Percentiles rank a stretch among this genome's conserved stretches.
Evolutionary conservation across 2,888 invertebrate species (phyloP).

Genomic region (Folsomia manolachei): DNA sequence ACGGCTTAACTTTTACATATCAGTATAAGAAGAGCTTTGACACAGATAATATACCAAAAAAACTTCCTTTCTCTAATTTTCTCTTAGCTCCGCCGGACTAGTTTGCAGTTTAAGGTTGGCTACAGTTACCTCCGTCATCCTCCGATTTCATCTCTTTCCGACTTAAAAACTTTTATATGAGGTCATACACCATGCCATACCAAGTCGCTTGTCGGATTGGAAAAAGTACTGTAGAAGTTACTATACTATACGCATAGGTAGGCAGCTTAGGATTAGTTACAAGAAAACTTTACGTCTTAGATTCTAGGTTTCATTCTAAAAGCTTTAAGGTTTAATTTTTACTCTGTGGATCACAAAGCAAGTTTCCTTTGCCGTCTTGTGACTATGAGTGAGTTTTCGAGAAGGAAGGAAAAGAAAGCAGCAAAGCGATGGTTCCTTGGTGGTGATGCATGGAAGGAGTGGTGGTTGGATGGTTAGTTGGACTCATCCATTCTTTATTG

Average conservation of each 20-base stretch:
- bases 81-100: not conserved
- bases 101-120: too few relatives aligned
- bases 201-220: not conserved
- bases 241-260: not conserved
- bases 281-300: not conserved
- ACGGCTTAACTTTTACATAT: slow-evolving; percentile 1
- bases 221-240: too few relatives aligned
- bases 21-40: slow-evolving; percentile 1
- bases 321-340: slow-evolving; percentile 8
- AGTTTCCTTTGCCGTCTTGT: not conserved
- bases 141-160: not conserved
- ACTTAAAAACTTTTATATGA: not conserved
- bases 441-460: too few relatives aligned
- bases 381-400: not conserved
- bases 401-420: not conserved
- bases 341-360: not conserved
- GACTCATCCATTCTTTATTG: not conserved
- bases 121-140: not conserved
- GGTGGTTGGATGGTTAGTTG: too few relatives aligned
- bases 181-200: not conserved
- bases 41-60: slow-evolving; percentile 1
- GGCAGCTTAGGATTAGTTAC: slow-evolving; percentile 4
- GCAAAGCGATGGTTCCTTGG: too few relatives aligned
- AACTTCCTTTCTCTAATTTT: slow-evolving; percentile 3
- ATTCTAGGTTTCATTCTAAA: not conserved